Evolutionary conservation across 2,888 invertebrate genomes (phyloP), one percentile per base, ranked within the genome.

Genomic region (Timema cristinae): DNA sequence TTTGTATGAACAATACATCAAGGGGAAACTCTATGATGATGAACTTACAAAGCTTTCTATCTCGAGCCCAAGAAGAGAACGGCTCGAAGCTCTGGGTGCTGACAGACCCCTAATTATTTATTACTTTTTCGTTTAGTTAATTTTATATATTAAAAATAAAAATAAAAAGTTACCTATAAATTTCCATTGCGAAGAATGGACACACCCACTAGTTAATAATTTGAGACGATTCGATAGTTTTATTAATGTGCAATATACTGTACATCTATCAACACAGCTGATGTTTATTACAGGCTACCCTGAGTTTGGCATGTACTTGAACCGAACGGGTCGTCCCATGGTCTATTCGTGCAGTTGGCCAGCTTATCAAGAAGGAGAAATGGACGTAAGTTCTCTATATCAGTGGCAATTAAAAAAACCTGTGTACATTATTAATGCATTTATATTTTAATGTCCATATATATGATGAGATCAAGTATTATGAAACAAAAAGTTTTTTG

Each of bases 271-370:
- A 54, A 54, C 11, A 54, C 54, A 54, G 54, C 11, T 11, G n/a
- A 11, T 13, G 13, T 54, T 54, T 54, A 54, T 50, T 67, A 16
- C 78, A 91, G 93, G 91, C 4, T 94, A 93, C 80, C 89, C 90
- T 0, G 84, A 86, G 73, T 91, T 93, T 83, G 90, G 89, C 5
- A 82, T 82, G 76, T 85, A 86, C 77, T 81, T 94, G 75, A 94
- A 94, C 80, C 82, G 85, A 73, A 91, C 92, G 56, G 92, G 91
- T 11, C 85, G 93, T 48, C 88, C 89, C 0, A 93, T 94, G 75
- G 85, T 93, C 0, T 94, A 90, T 79, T 92, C 92, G 0, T 94
- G 94, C 82, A 91, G 91, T 78, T 94, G 93, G 92, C 94, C 94
- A 1, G 91, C 90, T 7, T 95, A 94, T 79, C 87, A 89, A 79